Base-by-base conservation (phyloP, 2,888 invertebrate genomes). In the Zhengitettix transpicula region DNA sequence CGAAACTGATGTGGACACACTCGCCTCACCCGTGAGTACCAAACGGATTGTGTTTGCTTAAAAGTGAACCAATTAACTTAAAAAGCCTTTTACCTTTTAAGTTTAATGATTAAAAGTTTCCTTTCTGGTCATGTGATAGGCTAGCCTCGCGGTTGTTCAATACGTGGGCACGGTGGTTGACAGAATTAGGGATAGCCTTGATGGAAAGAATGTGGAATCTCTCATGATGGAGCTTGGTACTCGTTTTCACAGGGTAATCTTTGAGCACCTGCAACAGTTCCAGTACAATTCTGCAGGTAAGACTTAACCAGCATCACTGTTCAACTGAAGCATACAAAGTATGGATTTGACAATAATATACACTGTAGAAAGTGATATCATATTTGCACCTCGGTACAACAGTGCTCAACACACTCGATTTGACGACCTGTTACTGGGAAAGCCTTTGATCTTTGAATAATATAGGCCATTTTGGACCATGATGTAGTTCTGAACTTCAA, bases 191-290 rank as follows among this genome's bases (percentile, higher is more conserved):
- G 80, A 82, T 57, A 87, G 87, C 63, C 77, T 97, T 47, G 97
- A 98, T 71, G 97, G 95, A 0, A 93, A 91, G 69, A 97, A 98
- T 75, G 80, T 93, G 55, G 86, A 87, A 66, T 84, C 85, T 8
- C 84, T 95, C 11, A 76, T 95, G 42, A 82, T 88, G 57, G 98
- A 98, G 72, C 78, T 98, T 17, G 97, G 98, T 0, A 81, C 88
- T 40, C 80, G 94, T n/a, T 81, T 99, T 64, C 97, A 98, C 73
- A 80, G 94, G 57, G 87, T 93, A 56, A 86, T 99, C 65, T 92
- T 92, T 69, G 95, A 97, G 65, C 98, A 99, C 72, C 78, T 99
- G 64, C 86, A 90, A 67, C 92, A 91, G 70, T 95, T 89, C 77
- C 91, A 93, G 71, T 97, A 94, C 70, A 95, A 91, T 73, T 91